Evolutionary conservation across 2,113 vertebrate species (phyloP), one percentile per base, ranked within the genome.

Genomic region (Spilogale gracilis): DNA sequence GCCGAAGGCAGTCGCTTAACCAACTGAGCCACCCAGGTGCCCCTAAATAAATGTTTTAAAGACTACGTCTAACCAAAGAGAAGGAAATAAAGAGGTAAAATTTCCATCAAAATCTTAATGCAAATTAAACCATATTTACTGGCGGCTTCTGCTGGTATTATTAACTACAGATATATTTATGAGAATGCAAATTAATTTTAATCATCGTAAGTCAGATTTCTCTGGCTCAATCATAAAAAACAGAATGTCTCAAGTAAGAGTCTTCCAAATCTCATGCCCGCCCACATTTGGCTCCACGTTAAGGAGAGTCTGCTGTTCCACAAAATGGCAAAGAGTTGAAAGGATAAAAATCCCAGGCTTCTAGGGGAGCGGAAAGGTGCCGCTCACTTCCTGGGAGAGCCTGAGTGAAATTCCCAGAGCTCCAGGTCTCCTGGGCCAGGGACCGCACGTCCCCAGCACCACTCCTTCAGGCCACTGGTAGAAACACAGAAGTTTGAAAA

Each of bases 41-140:
- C 38, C 38, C 38, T 38, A 23, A 23, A 67, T 67, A 32, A 67
- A 9, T 18, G n/a, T 69, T 69, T 69, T 69, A 69, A 65, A 84
- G 74, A 93, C 61, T 14, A 88, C 93, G 78, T 93, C 86, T 83
- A 84, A 83, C 27, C n/a, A 32, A 87, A 79, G 12, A 74, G 69
- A 96, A 83, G 7, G 21, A 88, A 65, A 45, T 0, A 43, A 48
- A 54, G 18, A 82, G 12, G 25, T 6, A 83, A 92, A 87, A 50
- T 52, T 0, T 21, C 30, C 65, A 82, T 54, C 48, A 58, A 94
- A 95, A 63, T 71, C 20, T 69, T 78, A 78, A 83, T 11, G 27
- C 67, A 92, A 87, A 94, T 60, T 73, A 92, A 82, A 79, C 80
- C 67, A 12, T 27, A 81, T 9, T 86, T 86, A 38, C 48, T 52